These are phyloP conservation scores for Ptychoptera contaminata DNA, from an alignment of 2,888 invertebrate species.

Conservation along the genomic window DNA sequence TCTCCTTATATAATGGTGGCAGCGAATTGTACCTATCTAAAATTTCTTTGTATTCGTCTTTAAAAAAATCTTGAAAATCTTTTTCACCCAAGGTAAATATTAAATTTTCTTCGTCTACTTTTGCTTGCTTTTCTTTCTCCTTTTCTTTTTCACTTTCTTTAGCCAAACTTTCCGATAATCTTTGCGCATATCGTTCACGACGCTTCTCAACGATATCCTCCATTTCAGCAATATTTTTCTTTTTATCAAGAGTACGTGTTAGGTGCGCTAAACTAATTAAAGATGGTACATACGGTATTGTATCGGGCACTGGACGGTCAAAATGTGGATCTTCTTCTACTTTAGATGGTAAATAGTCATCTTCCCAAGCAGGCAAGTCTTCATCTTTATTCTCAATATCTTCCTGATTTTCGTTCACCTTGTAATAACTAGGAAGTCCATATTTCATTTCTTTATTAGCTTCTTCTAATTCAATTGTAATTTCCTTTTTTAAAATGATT, in stretches of 20 bases:
- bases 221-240: background rate
- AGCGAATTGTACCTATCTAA: constrained; percentile 4
- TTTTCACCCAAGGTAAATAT: constrained; percentile 1
- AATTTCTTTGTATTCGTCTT: constrained; percentile 6
- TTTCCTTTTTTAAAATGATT: constrained; percentile 15
- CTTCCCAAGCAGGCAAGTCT: background rate
- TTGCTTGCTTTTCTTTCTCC: constrained; percentile 2
- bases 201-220: background rate
- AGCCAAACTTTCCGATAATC: background rate
- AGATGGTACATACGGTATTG: background rate
- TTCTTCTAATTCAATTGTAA: constrained; percentile 14
- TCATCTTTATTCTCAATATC: constrained; percentile 4
- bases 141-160: background rate
- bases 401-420: constrained; percentile 12
- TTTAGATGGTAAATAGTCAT: background rate
- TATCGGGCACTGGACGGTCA: background rate
- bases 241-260: constrained; percentile 19
- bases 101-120: constrained; percentile 2
- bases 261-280: constrained; percentile 14
- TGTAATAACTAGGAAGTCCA: constrained; percentile 16
- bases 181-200: background rate
- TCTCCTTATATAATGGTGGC: constrained; percentile 2
- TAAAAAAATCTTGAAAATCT: constrained; percentile 5
- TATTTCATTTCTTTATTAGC: constrained; percentile 18
- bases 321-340: background rate